Base-by-base conservation (phyloP, 2,797 vertebrate genomes). In the Poecile montanus region DNA sequence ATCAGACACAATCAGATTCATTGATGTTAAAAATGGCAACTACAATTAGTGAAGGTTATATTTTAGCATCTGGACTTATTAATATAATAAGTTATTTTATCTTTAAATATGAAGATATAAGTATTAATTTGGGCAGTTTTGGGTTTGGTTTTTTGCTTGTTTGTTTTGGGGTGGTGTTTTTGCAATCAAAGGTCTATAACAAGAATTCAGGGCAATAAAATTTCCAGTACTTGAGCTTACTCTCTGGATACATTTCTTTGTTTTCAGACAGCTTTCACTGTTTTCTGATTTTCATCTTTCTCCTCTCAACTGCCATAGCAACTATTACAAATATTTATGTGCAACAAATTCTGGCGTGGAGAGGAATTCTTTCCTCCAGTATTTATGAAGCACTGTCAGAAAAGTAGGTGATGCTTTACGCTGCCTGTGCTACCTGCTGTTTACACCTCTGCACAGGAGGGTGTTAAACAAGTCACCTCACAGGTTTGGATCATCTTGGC, bases 301-400 rank as follows among this genome's bases (percentile, higher is more conserved):
- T 91, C 60, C 68, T 93, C 90, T 96, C 93, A 97, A 97, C 97
- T 98, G 93, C 98, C 98, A 98, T 98, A 98, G 98, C 98, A 98
- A 98, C 98, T 97, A 96, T 97, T 97, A 93, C 97, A 99, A 98
- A 98, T 98, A 98, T 98, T 98, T 98, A 97, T 92, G 88, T 82
- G 93, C 19, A 82, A 98, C 98, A 98, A 98, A 98, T 97, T 98
- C 82, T 95, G 93, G 97, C 74, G 9, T 48, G 96, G 87, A 91
- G 72, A 97, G 94, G 88, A 91, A 89, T 96, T 97, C 94, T 96
- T 96, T 95, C 84, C 95, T 93, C 93, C 51, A 36, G 95, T 84
- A 58, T 98, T 97, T 94, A 96, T 75, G 85, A 96, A 94, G 95
- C 92, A 95, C 92, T 95, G 87, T 97, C 97, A 98, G 98, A 98